phyloP scores from a whole-genome alignment of 1,140 invertebrate genomes.

The Dendrolimus punctatus region DNA sequence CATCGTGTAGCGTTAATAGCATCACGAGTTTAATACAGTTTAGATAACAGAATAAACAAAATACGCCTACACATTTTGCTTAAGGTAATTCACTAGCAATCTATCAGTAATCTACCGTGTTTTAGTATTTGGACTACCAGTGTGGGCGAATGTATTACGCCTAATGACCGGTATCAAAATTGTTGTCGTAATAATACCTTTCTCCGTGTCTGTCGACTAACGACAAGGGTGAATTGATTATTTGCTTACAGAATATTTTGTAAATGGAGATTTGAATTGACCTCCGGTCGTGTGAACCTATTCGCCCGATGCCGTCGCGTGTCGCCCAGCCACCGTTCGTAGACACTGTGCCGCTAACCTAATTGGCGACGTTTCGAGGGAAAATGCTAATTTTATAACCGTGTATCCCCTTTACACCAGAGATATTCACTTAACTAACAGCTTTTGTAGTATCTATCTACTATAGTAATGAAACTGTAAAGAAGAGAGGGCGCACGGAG shows the following conservation, averaged over 20 bases:
- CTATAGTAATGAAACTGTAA: too few relatives aligned
- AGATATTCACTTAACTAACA: constrained; percentile 23
- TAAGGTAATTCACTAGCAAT: too few relatives aligned
- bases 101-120: too few relatives aligned
- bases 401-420: constrained; percentile 24
- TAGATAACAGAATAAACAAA: too few relatives aligned
- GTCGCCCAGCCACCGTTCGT: constrained; percentile 4
- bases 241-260: constrained; percentile 17
- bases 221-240: constrained; percentile 4
- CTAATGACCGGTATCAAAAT: too few relatives aligned
- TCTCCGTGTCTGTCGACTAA: constrained; percentile 5
- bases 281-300: not conserved
- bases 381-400: constrained; percentile 56
- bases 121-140: too few relatives aligned
- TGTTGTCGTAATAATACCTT: too few relatives aligned
- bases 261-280: constrained; percentile 27
- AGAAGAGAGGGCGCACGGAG: too few relatives aligned
- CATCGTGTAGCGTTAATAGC: too few relatives aligned
- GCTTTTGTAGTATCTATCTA: constrained; percentile 4
- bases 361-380: constrained; percentile 47
- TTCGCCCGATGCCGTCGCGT: constrained; percentile 3
- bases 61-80: too few relatives aligned
- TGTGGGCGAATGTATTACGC: too few relatives aligned
- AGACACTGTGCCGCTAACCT: constrained; percentile 51
- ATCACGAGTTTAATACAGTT: too few relatives aligned